Conservation (phyloP, 2,797 vertebrate species). For the Chiloscyllium punctatum region DNA sequence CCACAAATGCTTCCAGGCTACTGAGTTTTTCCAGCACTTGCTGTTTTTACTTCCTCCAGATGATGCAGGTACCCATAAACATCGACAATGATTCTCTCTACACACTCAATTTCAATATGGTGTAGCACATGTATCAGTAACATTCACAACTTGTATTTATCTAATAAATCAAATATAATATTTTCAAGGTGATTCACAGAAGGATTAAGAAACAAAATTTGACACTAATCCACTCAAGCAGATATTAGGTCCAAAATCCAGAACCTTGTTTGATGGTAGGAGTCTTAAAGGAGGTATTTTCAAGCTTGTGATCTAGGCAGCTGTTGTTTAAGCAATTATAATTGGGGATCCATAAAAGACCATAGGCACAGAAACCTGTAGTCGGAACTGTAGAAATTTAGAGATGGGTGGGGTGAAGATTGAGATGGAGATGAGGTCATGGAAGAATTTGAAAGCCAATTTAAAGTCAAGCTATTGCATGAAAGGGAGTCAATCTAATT, state of each 20-base stretch:
- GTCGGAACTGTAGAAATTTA: not conserved
- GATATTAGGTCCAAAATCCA: not conserved
- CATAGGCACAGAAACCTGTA: not conserved
- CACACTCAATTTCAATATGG: not conserved
- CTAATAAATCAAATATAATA: not conserved
- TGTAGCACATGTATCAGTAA: not conserved
- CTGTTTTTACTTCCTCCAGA: not conserved
- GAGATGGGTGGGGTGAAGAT: too few species aligned
- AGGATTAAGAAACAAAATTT: not conserved
- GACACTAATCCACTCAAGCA: not conserved
- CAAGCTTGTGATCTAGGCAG: not conserved
- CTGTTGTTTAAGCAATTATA: not conserved
- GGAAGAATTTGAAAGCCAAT: not conserved
- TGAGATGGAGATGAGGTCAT: not conserved
- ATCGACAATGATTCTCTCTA: not conserved
- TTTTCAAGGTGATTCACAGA: not conserved
- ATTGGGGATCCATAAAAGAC: not conserved
- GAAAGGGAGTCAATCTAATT: not conserved
- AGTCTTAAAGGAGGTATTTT: not conserved
- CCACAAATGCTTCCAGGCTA: too few species aligned
- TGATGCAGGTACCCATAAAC: not conserved
- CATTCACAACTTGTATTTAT: not conserved
- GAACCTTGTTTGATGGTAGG: not conserved
- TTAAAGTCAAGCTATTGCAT: not conserved
- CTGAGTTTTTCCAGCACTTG: too few species aligned